phyloP scores from a whole-genome alignment of 2,113 vertebrate species.

The Pseudolaguvia tuberculata region DNA sequence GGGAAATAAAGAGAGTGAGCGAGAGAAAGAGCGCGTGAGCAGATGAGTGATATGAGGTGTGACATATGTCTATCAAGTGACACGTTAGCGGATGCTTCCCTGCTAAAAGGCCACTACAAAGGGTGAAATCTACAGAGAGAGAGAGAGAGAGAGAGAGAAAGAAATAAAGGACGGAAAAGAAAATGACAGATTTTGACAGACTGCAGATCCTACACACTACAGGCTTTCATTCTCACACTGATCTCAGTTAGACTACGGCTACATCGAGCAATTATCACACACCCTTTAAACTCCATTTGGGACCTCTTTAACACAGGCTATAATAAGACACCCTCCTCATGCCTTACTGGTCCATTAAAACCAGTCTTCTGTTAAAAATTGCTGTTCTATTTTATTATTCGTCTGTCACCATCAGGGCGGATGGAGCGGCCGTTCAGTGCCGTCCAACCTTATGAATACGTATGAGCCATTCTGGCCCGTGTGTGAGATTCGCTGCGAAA shows the following conservation, averaged over 20 bases:
- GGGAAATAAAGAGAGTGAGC: background rate
- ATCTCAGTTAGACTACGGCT: background rate
- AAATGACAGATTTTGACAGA: background rate
- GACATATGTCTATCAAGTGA: slow-evolving; percentile 49
- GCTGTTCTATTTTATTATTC: slow-evolving; percentile 30
- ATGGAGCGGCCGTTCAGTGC: slow-evolving; percentile 9
- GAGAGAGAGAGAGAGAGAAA: too few relatives aligned
- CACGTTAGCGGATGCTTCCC: slow-evolving; percentile 30
- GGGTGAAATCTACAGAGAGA: slow-evolving; percentile 23
- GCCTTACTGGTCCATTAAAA: slow-evolving; percentile 12
- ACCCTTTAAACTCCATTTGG: slow-evolving; percentile 8
- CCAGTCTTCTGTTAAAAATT: slow-evolving; percentile 16
- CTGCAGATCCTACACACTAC: background rate
- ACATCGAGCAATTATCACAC: slow-evolving; percentile 1
- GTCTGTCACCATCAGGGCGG: slow-evolving; percentile 15
- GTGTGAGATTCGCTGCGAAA: slow-evolving; percentile 35
- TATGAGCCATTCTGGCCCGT: slow-evolving; percentile 36
- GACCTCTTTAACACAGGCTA: slow-evolving; percentile 20
- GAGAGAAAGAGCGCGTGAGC: slow-evolving; percentile 21
- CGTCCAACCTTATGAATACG: slow-evolving; percentile 40
- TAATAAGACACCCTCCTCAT: slow-evolving; percentile 15
- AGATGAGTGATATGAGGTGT: slow-evolving; percentile 34
- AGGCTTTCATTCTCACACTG: background rate
- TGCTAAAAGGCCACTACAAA: slow-evolving; percentile 26
- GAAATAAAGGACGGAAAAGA: background rate